A percentile compares a stretch with the other conserved stretches of the same genome.
These are phyloP conservation scores for Marasmarcha lunaedactyla DNA, from an alignment of 2,888 invertebrate genomes.

Conservation along the genomic window DNA sequence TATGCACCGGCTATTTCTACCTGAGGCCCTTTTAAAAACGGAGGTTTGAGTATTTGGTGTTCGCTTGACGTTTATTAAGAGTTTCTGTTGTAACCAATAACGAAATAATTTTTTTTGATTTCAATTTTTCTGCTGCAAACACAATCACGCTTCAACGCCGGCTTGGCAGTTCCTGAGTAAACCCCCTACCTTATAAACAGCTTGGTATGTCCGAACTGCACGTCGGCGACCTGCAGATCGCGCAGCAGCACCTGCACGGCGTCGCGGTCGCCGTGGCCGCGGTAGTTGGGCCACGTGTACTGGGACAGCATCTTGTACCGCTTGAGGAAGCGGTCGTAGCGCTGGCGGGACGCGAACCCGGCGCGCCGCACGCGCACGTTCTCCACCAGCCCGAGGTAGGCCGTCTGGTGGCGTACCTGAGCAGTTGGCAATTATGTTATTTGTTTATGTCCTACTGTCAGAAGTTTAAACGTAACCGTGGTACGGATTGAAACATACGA, in stretches of 20 bases:
- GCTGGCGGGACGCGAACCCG: conserved; percentile 96
- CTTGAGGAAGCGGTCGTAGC: conserved; percentile 92
- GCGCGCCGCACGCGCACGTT: conserved; percentile 96
- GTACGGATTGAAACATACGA: background rate
- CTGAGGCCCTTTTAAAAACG: too few relatives aligned
- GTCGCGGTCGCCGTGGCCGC: conserved; percentile 80
- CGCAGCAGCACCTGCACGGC: conserved; percentile 88
- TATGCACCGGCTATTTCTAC: too few relatives aligned
- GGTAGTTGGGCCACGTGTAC: conserved; percentile 97
- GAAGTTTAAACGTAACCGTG: too few relatives aligned
- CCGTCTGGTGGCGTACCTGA: conserved; percentile 76
- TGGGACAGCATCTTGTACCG: conserved; percentile 97
- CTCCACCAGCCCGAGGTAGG: conserved; percentile 93
- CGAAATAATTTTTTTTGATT: too few relatives aligned
- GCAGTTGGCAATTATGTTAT: background rate
- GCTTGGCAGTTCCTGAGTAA: too few relatives aligned
- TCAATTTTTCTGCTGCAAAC: too few relatives aligned
- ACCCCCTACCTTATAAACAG: conserved; percentile 93
- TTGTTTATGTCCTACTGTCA: too few relatives aligned
- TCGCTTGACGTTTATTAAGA: too few relatives aligned
- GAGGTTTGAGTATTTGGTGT: too few relatives aligned
- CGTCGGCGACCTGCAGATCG: conserved; percentile 83
- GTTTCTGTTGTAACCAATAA: too few relatives aligned
- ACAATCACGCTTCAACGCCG: too few relatives aligned
- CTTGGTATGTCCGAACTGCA: conserved; percentile 95